Conservation (phyloP, 2,113 vertebrate species). For the Oryzias melastigma region DNA sequence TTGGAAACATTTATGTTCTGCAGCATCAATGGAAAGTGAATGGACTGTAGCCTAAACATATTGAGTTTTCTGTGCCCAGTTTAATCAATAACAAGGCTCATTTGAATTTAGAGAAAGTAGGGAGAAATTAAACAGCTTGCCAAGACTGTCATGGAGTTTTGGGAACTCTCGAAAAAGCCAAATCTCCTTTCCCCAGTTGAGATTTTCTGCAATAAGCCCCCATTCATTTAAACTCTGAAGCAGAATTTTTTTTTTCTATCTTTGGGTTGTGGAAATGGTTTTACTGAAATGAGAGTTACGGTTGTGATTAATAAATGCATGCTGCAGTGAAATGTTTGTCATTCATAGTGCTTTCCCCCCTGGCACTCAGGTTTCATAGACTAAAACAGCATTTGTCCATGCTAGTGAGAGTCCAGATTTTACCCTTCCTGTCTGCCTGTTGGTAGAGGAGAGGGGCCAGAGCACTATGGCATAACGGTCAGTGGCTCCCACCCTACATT, state of each 20-base stretch:
- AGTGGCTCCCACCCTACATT: constrained; percentile 60
- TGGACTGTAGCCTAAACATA: constrained; percentile 35
- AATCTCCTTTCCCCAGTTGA: constrained; percentile 64
- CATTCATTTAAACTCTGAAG: constrained; percentile 43
- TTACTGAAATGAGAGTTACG: constrained; percentile 14
- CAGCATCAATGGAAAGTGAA: constrained; percentile 4
- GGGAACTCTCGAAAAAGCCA: constrained; percentile 71
- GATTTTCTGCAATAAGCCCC: constrained; percentile 75
- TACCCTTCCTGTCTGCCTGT: constrained; percentile 65
- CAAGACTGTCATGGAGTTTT: constrained; percentile 83
- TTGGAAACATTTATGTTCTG: background rate
- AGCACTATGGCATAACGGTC: constrained; percentile 51
- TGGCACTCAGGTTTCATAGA: constrained; percentile 52
- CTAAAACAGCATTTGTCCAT: constrained; percentile 57
- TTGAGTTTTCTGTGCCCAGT: constrained; percentile 61
- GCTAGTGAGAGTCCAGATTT: constrained; percentile 45
- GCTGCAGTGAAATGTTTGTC: constrained; percentile 57
- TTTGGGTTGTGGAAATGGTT: constrained; percentile 9
- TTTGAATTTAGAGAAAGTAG: constrained; percentile 66
- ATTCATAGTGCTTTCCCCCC: constrained; percentile 43
- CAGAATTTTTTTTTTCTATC: constrained; percentile 20
- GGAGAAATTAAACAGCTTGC: constrained; percentile 59
- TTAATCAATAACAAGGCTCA: constrained; percentile 61
- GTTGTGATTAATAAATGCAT: constrained; percentile 57
- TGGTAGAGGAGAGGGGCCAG: constrained; percentile 49